phyloP scores from a whole-genome alignment of 2,113 vertebrate genomes.

The Paracyprichromis sp. region DNA sequence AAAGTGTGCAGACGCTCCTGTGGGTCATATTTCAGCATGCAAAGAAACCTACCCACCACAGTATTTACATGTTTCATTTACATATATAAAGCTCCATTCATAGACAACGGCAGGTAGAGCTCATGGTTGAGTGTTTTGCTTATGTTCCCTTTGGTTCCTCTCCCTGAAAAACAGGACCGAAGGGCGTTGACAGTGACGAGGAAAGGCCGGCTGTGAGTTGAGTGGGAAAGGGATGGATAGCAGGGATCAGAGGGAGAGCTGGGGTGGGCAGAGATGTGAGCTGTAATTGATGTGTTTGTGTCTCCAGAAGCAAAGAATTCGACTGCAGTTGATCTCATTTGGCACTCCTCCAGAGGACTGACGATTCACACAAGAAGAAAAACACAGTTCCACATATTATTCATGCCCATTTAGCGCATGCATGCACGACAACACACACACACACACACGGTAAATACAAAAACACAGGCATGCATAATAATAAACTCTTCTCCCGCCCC shows the following conservation, averaged over 20 bases:
- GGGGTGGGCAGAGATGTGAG: not conserved
- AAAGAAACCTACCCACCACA: not conserved
- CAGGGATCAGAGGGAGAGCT: conserved; percentile 19
- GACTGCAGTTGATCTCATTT: conserved; percentile 22
- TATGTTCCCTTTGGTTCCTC: not conserved
- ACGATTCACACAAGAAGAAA: not conserved
- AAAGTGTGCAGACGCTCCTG: not conserved
- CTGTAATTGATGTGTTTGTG: conserved; percentile 34
- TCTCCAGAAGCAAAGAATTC: conserved; percentile 4
- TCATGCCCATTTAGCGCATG: not conserved
- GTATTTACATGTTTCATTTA: conserved; percentile 14
- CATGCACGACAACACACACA: fast-evolving
- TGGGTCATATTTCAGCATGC: not conserved
- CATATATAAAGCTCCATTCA: conserved; percentile 13
- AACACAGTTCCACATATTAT: not conserved
- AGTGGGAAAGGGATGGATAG: not conserved
- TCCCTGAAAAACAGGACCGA: not conserved
- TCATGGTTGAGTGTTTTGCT: not conserved
- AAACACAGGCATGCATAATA: not conserved
- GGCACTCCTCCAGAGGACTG: conserved; percentile 10
- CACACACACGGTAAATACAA: not conserved
- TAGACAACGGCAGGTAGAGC: not conserved
- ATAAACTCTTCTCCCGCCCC: not conserved
- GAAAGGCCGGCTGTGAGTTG: not conserved
- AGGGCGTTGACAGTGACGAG: not conserved